These are phyloP conservation scores for Hydractinia echinata DNA, from an alignment of 30 jellyfish, hydroid and myxozoan genomes.

Conservation along the genomic window DNA sequence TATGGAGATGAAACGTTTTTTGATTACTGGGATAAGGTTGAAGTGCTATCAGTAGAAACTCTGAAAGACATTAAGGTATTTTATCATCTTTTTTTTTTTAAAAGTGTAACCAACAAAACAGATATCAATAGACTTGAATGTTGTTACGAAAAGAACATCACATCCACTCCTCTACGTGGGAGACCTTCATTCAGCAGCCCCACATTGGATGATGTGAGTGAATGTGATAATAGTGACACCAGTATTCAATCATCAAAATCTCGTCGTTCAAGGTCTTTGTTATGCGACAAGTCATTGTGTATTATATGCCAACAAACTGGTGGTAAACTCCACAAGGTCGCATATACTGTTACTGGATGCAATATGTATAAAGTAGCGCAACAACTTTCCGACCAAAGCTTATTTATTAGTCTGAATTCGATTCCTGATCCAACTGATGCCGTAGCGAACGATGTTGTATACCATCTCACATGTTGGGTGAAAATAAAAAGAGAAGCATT, in stretches of 20 bases:
- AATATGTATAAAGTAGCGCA: constrained; percentile 6
- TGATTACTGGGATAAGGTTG: constrained; percentile 9
- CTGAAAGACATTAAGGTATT: constrained; percentile 5
- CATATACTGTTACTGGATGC: constrained; percentile 13
- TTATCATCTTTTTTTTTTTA: background rate
- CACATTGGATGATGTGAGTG: constrained; percentile 10
- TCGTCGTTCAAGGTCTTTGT: constrained; percentile 1
- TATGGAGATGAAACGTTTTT: background rate
- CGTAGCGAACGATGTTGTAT: constrained; percentile 11
- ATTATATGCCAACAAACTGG: constrained; percentile 6
- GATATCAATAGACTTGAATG: constrained; percentile 8
- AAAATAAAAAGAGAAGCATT: background rate
- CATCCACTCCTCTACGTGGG: constrained; percentile 8
- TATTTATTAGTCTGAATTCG: constrained; percentile 4
- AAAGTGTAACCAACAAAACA: constrained; percentile 3
- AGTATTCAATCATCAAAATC: constrained; percentile 4
- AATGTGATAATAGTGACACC: constrained; percentile 2
- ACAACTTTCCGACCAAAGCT: constrained; percentile 12
- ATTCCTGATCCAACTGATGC: constrained; percentile 12
- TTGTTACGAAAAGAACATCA: constrained; percentile 5
- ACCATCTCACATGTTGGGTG: constrained; percentile 13
- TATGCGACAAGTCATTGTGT: background rate
- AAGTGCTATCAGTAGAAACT: constrained; percentile 1
- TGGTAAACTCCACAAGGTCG: constrained; percentile 13
- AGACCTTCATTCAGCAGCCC: constrained; percentile 14